Base-by-base conservation (phyloP, 2,113 vertebrate genomes). In the Morphnarchus princeps region DNA sequence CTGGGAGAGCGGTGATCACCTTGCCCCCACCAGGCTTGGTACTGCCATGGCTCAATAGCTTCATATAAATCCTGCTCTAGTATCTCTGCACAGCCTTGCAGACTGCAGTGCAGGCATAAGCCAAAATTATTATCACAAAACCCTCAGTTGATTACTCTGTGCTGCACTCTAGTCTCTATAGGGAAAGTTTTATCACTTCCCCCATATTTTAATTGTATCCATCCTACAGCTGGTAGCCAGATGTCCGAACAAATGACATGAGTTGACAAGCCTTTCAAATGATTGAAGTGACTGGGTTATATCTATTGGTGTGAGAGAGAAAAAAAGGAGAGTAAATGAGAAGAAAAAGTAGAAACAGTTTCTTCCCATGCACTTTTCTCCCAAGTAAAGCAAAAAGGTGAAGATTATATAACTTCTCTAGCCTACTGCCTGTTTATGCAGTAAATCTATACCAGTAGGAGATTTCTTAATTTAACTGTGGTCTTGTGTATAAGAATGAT, bases 201-300 rank as follows among this genome's bases (percentile, higher is more conserved):
- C 52, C 69, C 49, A 29, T 72, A 71, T 87, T 94, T 92, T 93
- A 93, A 91, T 94, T 91, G 49, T 31, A 91, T 90, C 36, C 79
- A 84, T 95, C 82, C 86, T 82, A 42, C 90, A 97, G 71, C 83
- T 95, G 93, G 73, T 81, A 91, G 73, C 81, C 97, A 97, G 81
- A 97, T 96, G 85, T 94, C 52, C 7, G 3, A 91, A 93, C 34
- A 69, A 93, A 87, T 61, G 19, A 80, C 61, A 90, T 9, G 38
- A 86, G 20, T 66, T 89, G 93, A 93, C 45, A 93, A 83, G 25
- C 7, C 38, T 77, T 97, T 93, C 34, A 40, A 83, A 93, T 54
- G 59, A 45, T 45, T 65, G 38, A 87, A 82, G 52, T 38, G 76
- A 80, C 24, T 71, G 74, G 19, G 17, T 65, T 95, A 26, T 91